Evolutionary conservation across 2,797 vertebrate species (phyloP).

Genomic region (Takifugu ocellatus): DNA sequence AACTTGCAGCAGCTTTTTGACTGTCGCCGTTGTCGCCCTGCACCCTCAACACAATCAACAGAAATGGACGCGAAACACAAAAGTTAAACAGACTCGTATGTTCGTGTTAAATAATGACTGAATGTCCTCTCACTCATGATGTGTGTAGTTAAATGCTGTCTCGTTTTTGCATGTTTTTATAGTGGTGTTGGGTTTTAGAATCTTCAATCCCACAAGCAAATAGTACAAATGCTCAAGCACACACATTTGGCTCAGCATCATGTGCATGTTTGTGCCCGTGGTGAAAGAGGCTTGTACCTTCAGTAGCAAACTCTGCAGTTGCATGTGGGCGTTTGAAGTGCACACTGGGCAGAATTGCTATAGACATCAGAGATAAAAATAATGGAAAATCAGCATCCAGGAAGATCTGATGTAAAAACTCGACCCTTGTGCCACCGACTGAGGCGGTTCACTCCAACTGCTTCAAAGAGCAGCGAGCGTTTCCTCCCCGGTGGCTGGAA

Average conservation of each 20-base stretch:
- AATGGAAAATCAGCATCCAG: constrained; percentile 14
- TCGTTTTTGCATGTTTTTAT: no score
- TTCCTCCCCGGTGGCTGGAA: constrained; percentile 33
- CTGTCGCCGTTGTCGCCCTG: no score
- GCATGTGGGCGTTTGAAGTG: neutral
- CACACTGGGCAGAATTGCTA: constrained; percentile 32
- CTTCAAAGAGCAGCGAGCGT: constrained; percentile 18
- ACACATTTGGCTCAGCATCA: neutral
- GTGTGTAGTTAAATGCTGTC: no score
- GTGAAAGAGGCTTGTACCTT: constrained; percentile 24
- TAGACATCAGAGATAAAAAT: constrained; percentile 26
- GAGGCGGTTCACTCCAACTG: constrained; percentile 28
- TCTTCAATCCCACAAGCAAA: no score
- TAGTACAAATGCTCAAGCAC: neutral
- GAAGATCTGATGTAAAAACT: constrained; percentile 5
- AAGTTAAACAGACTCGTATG: no score
- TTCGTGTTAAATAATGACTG: no score
- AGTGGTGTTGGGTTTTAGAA: no score
- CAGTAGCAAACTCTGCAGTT: constrained; percentile 14
- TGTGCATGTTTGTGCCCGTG: constrained; percentile 17
- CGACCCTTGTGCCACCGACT: constrained; percentile 25
- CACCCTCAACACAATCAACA: no score
- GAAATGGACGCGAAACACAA: no score
- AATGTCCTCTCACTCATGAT: no score
- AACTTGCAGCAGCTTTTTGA: no score